Evolutionary conservation across 2,797 vertebrate genomes (phyloP), one percentile per base, ranked within the genome.

Genomic region (Muscicapa striata): DNA sequence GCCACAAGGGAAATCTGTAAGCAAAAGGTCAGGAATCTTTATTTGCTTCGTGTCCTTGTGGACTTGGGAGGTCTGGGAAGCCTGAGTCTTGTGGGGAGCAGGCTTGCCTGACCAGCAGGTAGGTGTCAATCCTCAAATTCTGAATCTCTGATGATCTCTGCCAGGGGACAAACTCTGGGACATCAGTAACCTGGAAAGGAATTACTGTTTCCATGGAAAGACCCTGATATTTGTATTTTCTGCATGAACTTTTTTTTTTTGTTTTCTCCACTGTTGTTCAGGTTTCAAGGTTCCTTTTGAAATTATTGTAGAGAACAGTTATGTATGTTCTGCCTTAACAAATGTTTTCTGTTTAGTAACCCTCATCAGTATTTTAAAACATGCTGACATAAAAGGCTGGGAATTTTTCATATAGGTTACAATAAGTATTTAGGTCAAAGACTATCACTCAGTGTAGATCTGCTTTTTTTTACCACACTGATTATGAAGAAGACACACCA

Each of bases 1-100:
- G 45, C 30, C 49, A 20, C 54, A 38, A 43, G 32, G 54, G 69
- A 83, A 57, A 57, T 66, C 24, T 79, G 30, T 55, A 77, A 62
- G 57, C 9, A 8, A 26, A 90, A 93, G 93, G 74, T 94, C 66
- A 43, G 91, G 73, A 91, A 54, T 82, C 48, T 87, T 79, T 67
- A 55, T 73, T 72, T 89, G 21, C 38, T 89, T 90, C 5, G 3
- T 83, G 21, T 80, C 36, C 68, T 45, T 55, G 21, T 86, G 51
- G 55, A 20, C 69, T 52, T 69, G 89, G 45, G 73, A 72, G 40
- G 38, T 49, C 43, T 59, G 29, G 80, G 59, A 57, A 82, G 41
- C 38, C 69, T 85, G 73, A 38, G 20, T 46, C 66, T 58, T 48
- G 27, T 54, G 66, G 40, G 54, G 30, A 81, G 61, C 13, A 58